Evolutionary conservation across 2,797 vertebrate genomes (phyloP).

Genomic region (Buphagus erythrorhynchus): DNA sequence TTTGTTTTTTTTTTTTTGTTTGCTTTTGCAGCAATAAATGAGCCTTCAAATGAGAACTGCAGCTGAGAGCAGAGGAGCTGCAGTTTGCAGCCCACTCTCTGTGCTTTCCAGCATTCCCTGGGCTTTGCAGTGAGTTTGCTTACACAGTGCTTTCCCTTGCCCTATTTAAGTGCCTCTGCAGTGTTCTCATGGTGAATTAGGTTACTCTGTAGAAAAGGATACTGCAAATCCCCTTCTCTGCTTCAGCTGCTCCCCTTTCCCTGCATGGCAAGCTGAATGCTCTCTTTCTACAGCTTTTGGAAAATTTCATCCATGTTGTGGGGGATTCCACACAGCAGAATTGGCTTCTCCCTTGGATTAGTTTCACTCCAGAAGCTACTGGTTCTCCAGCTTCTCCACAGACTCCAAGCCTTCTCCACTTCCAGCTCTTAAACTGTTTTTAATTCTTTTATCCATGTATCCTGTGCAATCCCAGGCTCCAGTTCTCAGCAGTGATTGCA

Average conservation of each 20-base stretch:
- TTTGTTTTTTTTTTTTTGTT: background rate
- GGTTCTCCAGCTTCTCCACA: background rate
- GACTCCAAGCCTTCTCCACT: background rate
- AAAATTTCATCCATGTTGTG: background rate
- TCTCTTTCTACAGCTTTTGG: background rate
- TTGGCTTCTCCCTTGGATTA: background rate
- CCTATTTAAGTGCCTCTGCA: constrained; percentile 54
- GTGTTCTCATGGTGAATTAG: constrained; percentile 14
- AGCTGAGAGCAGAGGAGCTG: background rate
- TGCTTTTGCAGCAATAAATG: background rate
- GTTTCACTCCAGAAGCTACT: background rate
- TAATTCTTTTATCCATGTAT: background rate
- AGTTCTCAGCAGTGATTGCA: background rate
- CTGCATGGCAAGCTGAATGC: background rate
- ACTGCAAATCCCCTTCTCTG: background rate
- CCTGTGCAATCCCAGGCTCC: background rate
- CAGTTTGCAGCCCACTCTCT: background rate
- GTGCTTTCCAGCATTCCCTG: background rate
- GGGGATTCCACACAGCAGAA: background rate
- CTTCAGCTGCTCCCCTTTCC: background rate
- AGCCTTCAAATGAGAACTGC: background rate
- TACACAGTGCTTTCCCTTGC: constrained; percentile 32
- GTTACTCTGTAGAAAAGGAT: background rate
- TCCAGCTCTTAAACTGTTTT: background rate
- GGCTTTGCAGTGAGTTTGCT: constrained; percentile 38